phyloP scores from a whole-genome alignment of 2,888 invertebrate species.

The Thereva nobilitata region DNA sequence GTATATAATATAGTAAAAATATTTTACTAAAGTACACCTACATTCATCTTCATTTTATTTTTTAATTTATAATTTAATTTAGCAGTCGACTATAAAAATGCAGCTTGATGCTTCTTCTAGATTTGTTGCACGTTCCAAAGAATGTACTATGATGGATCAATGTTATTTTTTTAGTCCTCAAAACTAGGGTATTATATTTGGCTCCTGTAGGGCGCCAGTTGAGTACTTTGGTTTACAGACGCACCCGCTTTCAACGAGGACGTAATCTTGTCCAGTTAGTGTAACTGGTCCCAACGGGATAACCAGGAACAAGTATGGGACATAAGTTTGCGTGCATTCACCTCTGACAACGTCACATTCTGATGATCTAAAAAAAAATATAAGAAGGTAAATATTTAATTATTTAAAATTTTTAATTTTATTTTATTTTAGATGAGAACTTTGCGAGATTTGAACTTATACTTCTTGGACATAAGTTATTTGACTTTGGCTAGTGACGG shows the following conservation, averaged over 20 bases:
- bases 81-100: no score
- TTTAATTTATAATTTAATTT: no score
- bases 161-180: not conserved
- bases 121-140: conserved; percentile 29
- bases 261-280: conserved; percentile 89
- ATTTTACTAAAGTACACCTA: no score
- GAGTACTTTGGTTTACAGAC: conserved; percentile 72
- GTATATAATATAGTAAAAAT: no score
- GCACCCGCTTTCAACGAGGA: conserved; percentile 93
- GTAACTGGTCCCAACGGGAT: conserved; percentile 89
- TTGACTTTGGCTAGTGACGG: no score
- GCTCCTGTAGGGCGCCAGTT: conserved; percentile 57
- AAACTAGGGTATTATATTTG: conserved; percentile 58
- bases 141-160: conserved; percentile 4
- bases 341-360: conserved; percentile 89
- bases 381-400: not conserved
- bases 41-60: no score
- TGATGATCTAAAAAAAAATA: conserved; percentile 66
- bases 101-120: not conserved
- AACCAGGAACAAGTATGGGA: conserved; percentile 88
- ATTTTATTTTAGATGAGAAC: no score
- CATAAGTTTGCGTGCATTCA: conserved; percentile 84
- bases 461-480: no score
- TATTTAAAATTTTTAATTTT: no score
- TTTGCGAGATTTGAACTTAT: no score